phyloP scores from a whole-genome alignment of 2,113 vertebrate genomes.

The Gobiocypris rarus region DNA sequence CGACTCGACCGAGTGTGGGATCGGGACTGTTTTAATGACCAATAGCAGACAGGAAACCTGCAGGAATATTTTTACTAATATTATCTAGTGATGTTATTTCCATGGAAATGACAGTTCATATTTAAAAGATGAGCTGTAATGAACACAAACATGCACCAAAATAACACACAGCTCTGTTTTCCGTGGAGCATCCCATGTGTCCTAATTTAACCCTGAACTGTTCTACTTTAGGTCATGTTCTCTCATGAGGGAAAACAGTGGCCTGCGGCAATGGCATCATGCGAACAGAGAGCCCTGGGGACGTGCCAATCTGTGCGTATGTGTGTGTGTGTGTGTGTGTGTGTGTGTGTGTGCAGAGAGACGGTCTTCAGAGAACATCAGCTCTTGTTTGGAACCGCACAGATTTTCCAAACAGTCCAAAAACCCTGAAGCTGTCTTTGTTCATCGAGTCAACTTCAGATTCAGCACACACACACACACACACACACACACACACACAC shows the following conservation, averaged over 20 bases:
- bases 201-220: slow-evolving; percentile 30
- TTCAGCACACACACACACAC: not conserved
- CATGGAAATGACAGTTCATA: not conserved
- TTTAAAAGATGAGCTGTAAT: not conserved
- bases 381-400: not conserved
- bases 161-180: slow-evolving; percentile 19
- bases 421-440: not conserved
- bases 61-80: not conserved
- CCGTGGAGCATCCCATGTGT: slow-evolving; percentile 1
- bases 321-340: not conserved
- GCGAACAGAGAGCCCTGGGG: not conserved
- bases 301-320: not conserved
- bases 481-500: too few species aligned
- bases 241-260: slow-evolving; percentile 24
- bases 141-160: not conserved
- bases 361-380: not conserved
- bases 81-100: not conserved
- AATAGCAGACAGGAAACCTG: not conserved
- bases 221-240: slow-evolving; percentile 20
- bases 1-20: not conserved
- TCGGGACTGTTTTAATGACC: not conserved
- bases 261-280: slow-evolving; percentile 8
- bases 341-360: not conserved
- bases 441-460: not conserved
- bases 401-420: slow-evolving; percentile 4